Evolutionary conservation across 2,113 vertebrate genomes (phyloP).

Genomic region (Ascaphus truei): DNA sequence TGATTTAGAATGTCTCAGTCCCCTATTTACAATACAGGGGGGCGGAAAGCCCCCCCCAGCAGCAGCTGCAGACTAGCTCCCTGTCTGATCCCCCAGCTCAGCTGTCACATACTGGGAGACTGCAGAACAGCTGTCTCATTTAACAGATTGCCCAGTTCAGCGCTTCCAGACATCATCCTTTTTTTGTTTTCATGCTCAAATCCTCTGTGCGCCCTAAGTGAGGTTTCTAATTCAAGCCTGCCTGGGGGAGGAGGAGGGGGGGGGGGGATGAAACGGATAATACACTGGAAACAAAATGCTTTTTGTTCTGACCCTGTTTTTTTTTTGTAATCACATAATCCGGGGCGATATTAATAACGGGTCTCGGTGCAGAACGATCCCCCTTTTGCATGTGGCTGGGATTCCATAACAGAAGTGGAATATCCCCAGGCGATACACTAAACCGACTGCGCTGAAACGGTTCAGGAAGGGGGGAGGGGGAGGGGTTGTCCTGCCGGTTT

Average conservation of each 20-base stretch:
- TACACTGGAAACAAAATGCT: neutral
- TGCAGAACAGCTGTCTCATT: slow-evolving; percentile 44
- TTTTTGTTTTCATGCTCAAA: slow-evolving; percentile 1
- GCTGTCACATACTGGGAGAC: slow-evolving; percentile 42
- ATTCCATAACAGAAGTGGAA: neutral
- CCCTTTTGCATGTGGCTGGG: neutral
- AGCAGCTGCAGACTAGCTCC: slow-evolving; percentile 37
- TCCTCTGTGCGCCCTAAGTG: neutral
- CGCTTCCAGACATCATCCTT: slow-evolving; percentile 26
- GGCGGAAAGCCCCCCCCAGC: slow-evolving; percentile 30
- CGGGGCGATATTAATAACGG: neutral
- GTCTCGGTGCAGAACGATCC: neutral
- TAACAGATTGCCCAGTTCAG: slow-evolving; percentile 32
- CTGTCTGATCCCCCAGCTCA: slow-evolving; percentile 41
- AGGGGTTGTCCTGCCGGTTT: neutral
- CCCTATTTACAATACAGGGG: neutral
- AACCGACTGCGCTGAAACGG: neutral
- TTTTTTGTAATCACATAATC: slow-evolving; percentile 17
- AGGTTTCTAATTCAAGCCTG: neutral
- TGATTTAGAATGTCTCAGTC: slow-evolving; percentile 11
- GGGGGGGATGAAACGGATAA: neutral
- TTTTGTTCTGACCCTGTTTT: slow-evolving; percentile 11
- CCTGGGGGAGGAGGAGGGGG: neutral
- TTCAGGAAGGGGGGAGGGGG: neutral
- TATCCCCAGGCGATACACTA: neutral